phyloP scores from a whole-genome alignment of 2,113 vertebrate species.

The Chaenogobius annularis region DNA sequence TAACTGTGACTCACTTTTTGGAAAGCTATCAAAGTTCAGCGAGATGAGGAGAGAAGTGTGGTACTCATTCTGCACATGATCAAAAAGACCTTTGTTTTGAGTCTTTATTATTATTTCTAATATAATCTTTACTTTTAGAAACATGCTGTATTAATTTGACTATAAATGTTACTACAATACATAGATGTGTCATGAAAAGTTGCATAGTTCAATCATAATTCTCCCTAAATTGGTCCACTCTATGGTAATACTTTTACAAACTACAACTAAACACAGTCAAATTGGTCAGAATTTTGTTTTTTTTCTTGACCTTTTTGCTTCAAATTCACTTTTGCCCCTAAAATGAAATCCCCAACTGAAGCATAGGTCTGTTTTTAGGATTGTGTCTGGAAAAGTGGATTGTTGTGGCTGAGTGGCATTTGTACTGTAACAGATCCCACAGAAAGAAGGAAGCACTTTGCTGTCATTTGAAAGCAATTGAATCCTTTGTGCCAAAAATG shows the following conservation, averaged over 20 bases:
- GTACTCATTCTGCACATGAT: slow-evolving; percentile 4
- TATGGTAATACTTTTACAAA: no score
- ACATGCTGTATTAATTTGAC: neutral
- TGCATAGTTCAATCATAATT: no score
- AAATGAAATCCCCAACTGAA: neutral
- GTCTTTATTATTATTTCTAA: neutral
- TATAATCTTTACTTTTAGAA: neutral
- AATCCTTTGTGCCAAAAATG: neutral
- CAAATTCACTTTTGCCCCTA: neutral
- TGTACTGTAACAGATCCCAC: slow-evolving; percentile 9
- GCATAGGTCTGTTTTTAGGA: neutral
- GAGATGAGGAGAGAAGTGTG: slow-evolving; percentile 6
- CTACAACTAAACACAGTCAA: no score
- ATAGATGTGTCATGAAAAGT: no score
- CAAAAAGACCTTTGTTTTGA: neutral
- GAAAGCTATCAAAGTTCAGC: slow-evolving; percentile 44
- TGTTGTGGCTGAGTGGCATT: slow-evolving; percentile 3
- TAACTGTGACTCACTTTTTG: slow-evolving; percentile 38
- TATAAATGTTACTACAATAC: no score
- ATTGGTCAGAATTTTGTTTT: neutral
- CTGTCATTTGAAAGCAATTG: neutral
- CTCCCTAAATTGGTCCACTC: no score
- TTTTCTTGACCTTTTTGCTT: neutral
- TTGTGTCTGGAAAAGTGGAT: neutral
- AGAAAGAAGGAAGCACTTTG: slow-evolving; percentile 6